Evolutionary conservation across 2,113 vertebrate genomes (phyloP), one percentile per base, ranked within the genome.

Genomic region (Embiotoca jacksoni): DNA sequence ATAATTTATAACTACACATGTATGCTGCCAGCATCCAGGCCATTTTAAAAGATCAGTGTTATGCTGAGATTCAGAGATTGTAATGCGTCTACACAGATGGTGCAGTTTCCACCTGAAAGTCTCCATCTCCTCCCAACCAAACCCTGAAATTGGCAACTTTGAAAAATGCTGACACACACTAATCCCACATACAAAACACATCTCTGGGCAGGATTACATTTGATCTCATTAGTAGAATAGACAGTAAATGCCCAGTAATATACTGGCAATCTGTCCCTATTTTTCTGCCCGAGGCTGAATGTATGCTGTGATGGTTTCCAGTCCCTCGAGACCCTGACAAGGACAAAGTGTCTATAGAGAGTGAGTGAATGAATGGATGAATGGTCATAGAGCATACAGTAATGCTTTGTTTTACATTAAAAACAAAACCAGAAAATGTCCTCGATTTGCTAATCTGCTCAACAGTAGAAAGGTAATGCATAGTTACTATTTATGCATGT

Each of bases 161-260:
- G 39, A 39, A 69, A 23, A 75, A 52, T 1, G 6, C 50, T 47
- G 53, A 64, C 70, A 58, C 70, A 58, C 47, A n/a, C 41, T 11
- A 69, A 59, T 79, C 58, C 52, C 4, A 63, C 62, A 54, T 49
- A 3, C 31, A 55, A 16, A 16, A 55, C 50, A 60, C 3, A 32
- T 64, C 11, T 83, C n/a, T 31, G 49, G 5, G 33, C 49, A 75
- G 52, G 50, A 53, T 39, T 58, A 16, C 23, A 72, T 64, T 11
- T 56, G 16, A 77, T 83, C 52, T 73, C 78, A 74, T 76, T 75
- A 72, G 61, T 54, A 61, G n/a, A 46, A 50, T 52, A 55, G 35
- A 37, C 32, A 74, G 14, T 55, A 35, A 68, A 63, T 55, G 6
- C 2, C 6, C 54, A 39, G 30, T 0, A 15, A 44, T 63, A 46